phyloP scores from a whole-genome alignment of 2,888 invertebrate species.

The Lypha dubia region DNA sequence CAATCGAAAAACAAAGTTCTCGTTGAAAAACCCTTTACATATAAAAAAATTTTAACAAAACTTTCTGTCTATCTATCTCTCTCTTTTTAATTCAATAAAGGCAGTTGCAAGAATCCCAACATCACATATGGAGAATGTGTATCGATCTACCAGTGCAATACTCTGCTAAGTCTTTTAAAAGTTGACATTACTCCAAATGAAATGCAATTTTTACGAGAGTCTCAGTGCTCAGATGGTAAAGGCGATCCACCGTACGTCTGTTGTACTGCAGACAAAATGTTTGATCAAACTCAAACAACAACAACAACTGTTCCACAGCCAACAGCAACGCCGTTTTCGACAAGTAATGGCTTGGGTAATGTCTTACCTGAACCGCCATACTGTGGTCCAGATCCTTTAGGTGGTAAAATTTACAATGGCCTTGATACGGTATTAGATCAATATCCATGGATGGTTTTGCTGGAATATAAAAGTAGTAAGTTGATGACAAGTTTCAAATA shows the following conservation, averaged over 20 bases:
- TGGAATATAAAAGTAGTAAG: slow-evolving; percentile 87
- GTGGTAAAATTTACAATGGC: slow-evolving; percentile 87
- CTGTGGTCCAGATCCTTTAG: slow-evolving; percentile 79
- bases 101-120: slow-evolving; percentile 84
- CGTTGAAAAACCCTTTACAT: too few relatives aligned
- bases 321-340: slow-evolving; percentile 27
- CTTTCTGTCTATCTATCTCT: too few relatives aligned
- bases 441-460: slow-evolving; percentile 88
- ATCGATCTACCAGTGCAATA: slow-evolving; percentile 80
- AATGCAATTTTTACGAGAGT: slow-evolving; percentile 77
- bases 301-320: neutral
- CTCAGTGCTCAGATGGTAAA: slow-evolving; percentile 78
- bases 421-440: slow-evolving; percentile 86
- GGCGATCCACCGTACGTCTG: slow-evolving; percentile 80
- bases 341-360: slow-evolving; percentile 74
- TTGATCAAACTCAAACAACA: slow-evolving; percentile 32
- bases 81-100: slow-evolving; percentile 69
- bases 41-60: too few relatives aligned
- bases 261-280: slow-evolving; percentile 78
- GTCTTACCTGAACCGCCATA: slow-evolving; percentile 78
- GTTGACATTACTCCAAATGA: slow-evolving; percentile 72
- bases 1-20: too few relatives aligned
- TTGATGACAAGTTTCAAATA: slow-evolving; percentile 41
- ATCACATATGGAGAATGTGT: slow-evolving; percentile 78
- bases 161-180: slow-evolving; percentile 75